These are phyloP conservation scores for Thyatira batis DNA, from an alignment of 2,888 invertebrate species.

Conservation along the genomic window DNA sequence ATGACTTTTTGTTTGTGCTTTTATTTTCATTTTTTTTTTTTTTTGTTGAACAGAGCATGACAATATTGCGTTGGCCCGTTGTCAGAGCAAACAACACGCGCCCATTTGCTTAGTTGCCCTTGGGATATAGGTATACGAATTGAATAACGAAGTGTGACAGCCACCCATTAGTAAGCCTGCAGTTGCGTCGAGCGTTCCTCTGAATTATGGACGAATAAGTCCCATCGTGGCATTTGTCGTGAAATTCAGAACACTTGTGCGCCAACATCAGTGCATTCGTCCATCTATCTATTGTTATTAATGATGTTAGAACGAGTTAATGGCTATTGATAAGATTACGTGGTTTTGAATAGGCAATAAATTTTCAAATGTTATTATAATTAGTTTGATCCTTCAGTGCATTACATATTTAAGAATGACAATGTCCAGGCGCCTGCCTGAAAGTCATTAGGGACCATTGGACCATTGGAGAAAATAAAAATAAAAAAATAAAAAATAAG, in stretches of 20 bases:
- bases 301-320: neutral
- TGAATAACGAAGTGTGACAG: constrained; percentile 52
- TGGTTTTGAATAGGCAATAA: neutral
- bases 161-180: constrained; percentile 26
- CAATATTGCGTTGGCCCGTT: constrained; percentile 8
- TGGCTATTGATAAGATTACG: neutral
- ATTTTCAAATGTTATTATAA: too few relatives aligned
- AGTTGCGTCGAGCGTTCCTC: constrained; percentile 8
- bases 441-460: too few relatives aligned
- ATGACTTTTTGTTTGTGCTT: neutral
- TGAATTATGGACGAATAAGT: constrained; percentile 24
- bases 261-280: neutral
- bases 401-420: too few relatives aligned
- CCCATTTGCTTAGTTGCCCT: constrained; percentile 40
- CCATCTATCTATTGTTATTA: neutral
- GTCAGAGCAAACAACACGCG: constrained; percentile 9
- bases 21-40: neutral
- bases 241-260: constrained; percentile 11
- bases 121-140: constrained; percentile 40
- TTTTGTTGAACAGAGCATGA: constrained; percentile 5
- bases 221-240: constrained; percentile 17
- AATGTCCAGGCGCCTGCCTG: too few relatives aligned
- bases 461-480: too few relatives aligned
- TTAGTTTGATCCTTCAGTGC: too few relatives aligned
- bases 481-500: too few relatives aligned